Percentiles rank a stretch among this genome's conserved stretches.
Evolutionary conservation across 2,113 vertebrate genomes (phyloP).

Genomic region (Elanoides forficatus): DNA sequence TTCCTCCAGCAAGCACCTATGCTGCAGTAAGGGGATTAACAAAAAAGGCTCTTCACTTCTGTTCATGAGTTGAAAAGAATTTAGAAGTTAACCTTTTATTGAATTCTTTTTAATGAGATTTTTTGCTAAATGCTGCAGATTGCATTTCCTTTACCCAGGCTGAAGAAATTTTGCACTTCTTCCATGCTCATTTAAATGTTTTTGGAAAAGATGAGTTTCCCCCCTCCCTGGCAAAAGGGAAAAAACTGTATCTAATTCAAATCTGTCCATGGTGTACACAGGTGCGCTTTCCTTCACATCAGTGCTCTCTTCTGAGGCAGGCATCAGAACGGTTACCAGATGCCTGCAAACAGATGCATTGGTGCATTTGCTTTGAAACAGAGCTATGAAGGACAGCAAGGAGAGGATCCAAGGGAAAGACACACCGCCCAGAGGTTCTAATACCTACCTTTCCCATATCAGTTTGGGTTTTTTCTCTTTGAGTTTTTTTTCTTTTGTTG

Average conservation of each 20-base stretch:
- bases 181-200: neutral
- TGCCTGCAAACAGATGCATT: neutral
- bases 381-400: neutral
- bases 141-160: neutral
- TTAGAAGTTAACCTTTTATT: neutral
- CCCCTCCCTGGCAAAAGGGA: neutral
- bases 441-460: neutral
- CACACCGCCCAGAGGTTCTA: neutral
- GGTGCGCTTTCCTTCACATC: neutral
- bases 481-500: rapidly evolving
- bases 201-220: neutral
- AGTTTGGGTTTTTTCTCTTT: neutral
- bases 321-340: neutral
- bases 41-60: neutral
- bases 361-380: neutral
- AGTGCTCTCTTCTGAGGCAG: neutral
- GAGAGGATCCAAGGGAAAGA: neutral
- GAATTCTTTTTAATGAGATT: neutral
- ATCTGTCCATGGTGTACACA: neutral
- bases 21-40: neutral
- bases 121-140: neutral
- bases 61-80: neutral
- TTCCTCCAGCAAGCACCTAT: neutral
- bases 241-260: neutral
- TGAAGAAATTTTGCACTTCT: neutral